Conservation (phyloP, 2,113 vertebrate genomes). For the Plecotus auritus region DNA sequence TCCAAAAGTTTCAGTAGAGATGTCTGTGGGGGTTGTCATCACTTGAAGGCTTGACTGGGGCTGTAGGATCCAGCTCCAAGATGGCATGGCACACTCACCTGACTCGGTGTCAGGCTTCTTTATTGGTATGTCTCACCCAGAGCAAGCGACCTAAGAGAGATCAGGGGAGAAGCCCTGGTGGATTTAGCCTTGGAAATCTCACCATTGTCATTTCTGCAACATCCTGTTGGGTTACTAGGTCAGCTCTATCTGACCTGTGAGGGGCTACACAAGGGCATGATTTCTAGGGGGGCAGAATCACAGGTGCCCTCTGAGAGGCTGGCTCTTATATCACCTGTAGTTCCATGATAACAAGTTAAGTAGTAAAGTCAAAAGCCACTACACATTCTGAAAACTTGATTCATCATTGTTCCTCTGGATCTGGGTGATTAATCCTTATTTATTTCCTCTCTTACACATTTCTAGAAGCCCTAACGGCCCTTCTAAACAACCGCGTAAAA, state of each 20-base stretch:
- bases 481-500: conserved; percentile 74
- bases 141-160: background rate
- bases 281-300: background rate
- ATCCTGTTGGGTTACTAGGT: background rate
- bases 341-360: background rate
- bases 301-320: background rate
- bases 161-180: background rate
- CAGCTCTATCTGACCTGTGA: background rate
- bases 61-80: background rate
- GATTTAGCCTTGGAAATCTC: background rate
- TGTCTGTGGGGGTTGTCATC: background rate
- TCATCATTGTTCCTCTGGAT: background rate
- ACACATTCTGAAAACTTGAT: conserved; percentile 1
- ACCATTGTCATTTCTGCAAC: background rate
- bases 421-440: conserved; percentile 7
- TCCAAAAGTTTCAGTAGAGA: background rate
- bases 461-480: conserved; percentile 77
- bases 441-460: background rate
- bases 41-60: background rate
- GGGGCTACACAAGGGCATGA: background rate
- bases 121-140: background rate
- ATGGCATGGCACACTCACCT: background rate
- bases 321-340: background rate
- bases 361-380: background rate
- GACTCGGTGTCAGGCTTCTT: background rate